Evolutionary conservation across 2,797 vertebrate species (phyloP), one percentile per base, ranked within the genome.

Genomic region (Phataginus tricuspis): DNA sequence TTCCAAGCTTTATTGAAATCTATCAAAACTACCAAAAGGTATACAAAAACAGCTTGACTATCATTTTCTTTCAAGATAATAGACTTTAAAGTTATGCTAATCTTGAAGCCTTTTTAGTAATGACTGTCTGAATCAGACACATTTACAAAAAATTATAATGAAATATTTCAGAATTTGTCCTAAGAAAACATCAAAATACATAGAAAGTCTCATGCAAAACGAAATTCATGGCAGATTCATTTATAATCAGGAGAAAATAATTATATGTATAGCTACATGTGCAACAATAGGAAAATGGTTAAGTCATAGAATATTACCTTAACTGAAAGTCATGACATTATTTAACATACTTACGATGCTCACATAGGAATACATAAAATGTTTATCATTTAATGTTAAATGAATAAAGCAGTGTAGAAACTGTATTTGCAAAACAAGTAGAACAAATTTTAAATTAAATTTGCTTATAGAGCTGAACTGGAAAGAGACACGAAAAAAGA

Each of bases 191-290:
- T 59, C 9, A 85, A 90, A 96, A 55, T 51, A 71, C 4, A 25
- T 15, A 96, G 23, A 85, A 92, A 63, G 55, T 94, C 85, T 92
- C 72, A 71, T 57, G 11, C 7, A 75, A 51, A 21, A 63, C 63
- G 37, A 82, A 96, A 82, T n/a, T 72, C 7, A 83, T 23, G 21
- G 53, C 29, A 90, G 16, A 51, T 51, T 92, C 34, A 29, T 63
- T 96, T 96, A 49, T 86, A 87, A 77, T 66, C 13, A 80, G 31
- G 68, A 90, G 19, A 86, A 93, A 91, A 86, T 59, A 92, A 90
- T 63, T 66, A 45, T 45, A 45, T 45, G 42, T 45, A 45, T 7
- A 45, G 42, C 42, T 79, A 6, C 49, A 31, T 57, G 18, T 14
- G 72, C 34, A 78, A 51, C 9, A 92, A 39, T 39, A 69, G 49